Conservation (phyloP, 2,797 vertebrate species). For the Percopsis omiscomaycus region DNA sequence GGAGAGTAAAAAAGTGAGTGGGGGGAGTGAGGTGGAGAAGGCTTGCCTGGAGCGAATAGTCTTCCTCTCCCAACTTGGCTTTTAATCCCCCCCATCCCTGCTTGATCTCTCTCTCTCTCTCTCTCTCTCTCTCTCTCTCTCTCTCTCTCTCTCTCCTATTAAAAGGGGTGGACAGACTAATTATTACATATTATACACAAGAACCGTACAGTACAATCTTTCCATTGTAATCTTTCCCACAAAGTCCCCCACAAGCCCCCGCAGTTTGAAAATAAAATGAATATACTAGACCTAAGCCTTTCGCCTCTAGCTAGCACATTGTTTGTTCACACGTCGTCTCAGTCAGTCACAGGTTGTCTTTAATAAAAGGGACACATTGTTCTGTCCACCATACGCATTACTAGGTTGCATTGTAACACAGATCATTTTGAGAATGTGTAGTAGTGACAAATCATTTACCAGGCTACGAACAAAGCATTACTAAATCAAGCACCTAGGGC, state of each 20-base stretch:
- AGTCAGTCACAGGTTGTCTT: background rate
- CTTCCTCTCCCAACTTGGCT: slow-evolving; percentile 39
- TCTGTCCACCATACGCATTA: background rate
- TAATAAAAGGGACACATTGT: slow-evolving; percentile 28
- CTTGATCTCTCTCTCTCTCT: too few species aligned
- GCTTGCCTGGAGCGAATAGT: slow-evolving; percentile 32
- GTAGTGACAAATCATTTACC: slow-evolving; percentile 27
- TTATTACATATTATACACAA: too few species aligned
- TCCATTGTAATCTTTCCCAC: too few species aligned
- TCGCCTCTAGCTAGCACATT: slow-evolving; percentile 2
- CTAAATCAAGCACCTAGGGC: slow-evolving; percentile 12
- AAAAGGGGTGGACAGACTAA: background rate
- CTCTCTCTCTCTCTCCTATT: too few species aligned
- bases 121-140: too few species aligned
- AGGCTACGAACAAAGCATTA: background rate
- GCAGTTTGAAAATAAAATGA: too few species aligned
- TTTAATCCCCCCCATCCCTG: slow-evolving; percentile 30
- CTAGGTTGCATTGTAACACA: slow-evolving; percentile 7
- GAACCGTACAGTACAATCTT: too few species aligned
- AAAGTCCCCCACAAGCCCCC: too few species aligned
- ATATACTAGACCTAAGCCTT: background rate
- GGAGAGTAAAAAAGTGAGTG: slow-evolving; percentile 51
- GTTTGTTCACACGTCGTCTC: slow-evolving; percentile 4
- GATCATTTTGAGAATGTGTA: background rate
- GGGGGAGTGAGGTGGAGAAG: slow-evolving; percentile 23